A percentile compares a stretch with the other conserved stretches of the same genome.
These are phyloP conservation scores for Meiosimyza decipiens DNA, from an alignment of 2,888 invertebrate genomes.

Conservation along the genomic window DNA sequence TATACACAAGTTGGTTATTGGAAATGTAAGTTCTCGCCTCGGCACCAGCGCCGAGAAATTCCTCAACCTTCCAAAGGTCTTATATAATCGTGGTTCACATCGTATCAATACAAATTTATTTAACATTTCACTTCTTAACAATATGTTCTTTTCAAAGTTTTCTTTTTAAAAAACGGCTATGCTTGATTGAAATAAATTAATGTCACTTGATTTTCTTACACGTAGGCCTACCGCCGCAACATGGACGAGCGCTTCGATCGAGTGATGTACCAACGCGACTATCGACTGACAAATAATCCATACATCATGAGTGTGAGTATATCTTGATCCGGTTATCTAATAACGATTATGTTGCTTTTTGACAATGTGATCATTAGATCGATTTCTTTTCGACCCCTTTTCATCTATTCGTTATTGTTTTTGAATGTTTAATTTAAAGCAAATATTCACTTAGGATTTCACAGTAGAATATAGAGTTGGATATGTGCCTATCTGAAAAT, in stretches of 20 bases:
- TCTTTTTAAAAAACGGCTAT: neutral
- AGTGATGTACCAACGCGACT: conserved; percentile 72
- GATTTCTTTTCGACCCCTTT: neutral
- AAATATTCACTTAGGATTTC: too few species aligned
- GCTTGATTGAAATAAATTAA: conserved; percentile 11
- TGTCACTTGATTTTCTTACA: conserved; percentile 20
- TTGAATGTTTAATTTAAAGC: too few species aligned
- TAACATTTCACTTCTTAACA: conserved; percentile 46
- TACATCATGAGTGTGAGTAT: conserved; percentile 72
- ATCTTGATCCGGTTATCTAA: conserved; percentile 39
- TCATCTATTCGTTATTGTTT: too few species aligned
- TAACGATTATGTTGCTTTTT: conserved; percentile 17
- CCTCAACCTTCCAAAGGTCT: conserved; percentile 48
- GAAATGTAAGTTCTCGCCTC: conserved; percentile 71
- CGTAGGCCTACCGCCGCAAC: conserved; percentile 71
- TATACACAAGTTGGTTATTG: conserved; percentile 71
- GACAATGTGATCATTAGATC: neutral
- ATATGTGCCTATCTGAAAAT: too few species aligned
- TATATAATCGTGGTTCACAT: conserved; percentile 58
- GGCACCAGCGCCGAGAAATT: conserved; percentile 14
- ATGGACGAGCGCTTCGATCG: conserved; percentile 70
- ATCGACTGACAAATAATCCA: conserved; percentile 72
- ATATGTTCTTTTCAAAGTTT: neutral
- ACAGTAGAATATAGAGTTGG: too few species aligned
- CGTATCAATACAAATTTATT: conserved; percentile 47